Conservation (phyloP, 2,888 invertebrate species). For the Ectemnius continuus region DNA sequence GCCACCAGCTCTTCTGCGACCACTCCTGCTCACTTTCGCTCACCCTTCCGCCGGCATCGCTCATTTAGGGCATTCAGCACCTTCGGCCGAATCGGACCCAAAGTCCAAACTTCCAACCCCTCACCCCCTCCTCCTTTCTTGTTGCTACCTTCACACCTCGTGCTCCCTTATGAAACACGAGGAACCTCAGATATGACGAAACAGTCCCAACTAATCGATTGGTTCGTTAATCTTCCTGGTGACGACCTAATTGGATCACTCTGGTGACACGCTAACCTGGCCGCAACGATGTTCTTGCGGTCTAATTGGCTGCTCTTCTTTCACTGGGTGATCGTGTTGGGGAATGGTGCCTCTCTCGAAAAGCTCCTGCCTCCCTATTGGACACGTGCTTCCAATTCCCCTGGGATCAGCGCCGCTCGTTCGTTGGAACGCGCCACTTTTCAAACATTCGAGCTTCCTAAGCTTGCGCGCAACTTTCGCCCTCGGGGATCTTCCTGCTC, state of each 20-base stretch:
- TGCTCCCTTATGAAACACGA: too few species aligned
- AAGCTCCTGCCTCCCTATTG: not conserved
- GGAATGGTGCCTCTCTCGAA: too few species aligned
- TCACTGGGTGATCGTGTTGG: too few species aligned
- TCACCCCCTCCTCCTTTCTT: not conserved
- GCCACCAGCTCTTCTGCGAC: conserved; percentile 59
- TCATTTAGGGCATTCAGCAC: conserved; percentile 72
- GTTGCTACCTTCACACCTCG: not conserved
- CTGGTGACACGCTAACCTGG: too few species aligned
- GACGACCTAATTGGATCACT: too few species aligned
- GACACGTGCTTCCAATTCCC: not conserved
- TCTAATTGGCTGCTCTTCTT: too few species aligned
- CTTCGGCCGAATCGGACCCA: conserved; percentile 25
- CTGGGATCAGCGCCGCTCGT: too few species aligned
- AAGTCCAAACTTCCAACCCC: not conserved
- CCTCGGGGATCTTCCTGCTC: too few species aligned
- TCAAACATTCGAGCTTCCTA: not conserved
- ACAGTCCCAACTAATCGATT: not conserved
- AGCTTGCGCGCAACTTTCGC: not conserved
- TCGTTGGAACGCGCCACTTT: too few species aligned
- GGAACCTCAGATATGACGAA: not conserved
- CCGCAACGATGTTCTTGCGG: not conserved
- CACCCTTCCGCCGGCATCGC: conserved; percentile 73
- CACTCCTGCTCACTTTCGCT: conserved; percentile 68
- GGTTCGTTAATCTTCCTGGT: not conserved